Conservation (phyloP, 2,797 vertebrate genomes). For the Argya squamiceps region DNA sequence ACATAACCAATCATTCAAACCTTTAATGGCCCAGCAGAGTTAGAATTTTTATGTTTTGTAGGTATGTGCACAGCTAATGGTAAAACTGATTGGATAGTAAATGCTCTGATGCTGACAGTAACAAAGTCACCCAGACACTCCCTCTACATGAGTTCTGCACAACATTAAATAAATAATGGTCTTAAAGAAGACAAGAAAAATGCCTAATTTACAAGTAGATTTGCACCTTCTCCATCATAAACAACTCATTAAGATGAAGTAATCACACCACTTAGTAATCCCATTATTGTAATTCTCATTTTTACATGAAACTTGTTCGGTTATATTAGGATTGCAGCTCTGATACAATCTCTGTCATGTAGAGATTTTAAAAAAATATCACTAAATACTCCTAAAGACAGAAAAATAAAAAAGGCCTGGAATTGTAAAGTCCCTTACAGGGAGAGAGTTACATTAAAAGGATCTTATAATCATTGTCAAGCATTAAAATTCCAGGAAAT, state of each 20-base stretch:
- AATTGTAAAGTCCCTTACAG: not conserved
- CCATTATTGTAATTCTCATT: not conserved
- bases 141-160: not conserved
- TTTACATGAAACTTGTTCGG: not conserved
- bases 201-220: not conserved
- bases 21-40: not conserved
- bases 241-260: not conserved
- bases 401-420: not conserved
- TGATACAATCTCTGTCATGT: not conserved
- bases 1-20: conserved; percentile 11
- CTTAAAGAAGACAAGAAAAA: not conserved
- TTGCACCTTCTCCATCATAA: not conserved
- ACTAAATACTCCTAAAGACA: not conserved
- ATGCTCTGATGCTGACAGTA: not conserved
- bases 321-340: not conserved
- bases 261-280: not conserved
- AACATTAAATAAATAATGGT: not conserved
- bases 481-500: not conserved
- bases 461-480: not conserved
- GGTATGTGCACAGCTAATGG: not conserved
- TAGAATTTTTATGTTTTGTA: not conserved
- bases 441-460: not conserved
- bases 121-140: not conserved
- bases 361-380: not conserved
- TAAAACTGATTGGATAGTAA: not conserved